A percentile compares a stretch with the other conserved stretches of the same genome.
Conservation (phyloP, 2,797 vertebrate species). For the Chelidonichthys spinosus region DNA sequence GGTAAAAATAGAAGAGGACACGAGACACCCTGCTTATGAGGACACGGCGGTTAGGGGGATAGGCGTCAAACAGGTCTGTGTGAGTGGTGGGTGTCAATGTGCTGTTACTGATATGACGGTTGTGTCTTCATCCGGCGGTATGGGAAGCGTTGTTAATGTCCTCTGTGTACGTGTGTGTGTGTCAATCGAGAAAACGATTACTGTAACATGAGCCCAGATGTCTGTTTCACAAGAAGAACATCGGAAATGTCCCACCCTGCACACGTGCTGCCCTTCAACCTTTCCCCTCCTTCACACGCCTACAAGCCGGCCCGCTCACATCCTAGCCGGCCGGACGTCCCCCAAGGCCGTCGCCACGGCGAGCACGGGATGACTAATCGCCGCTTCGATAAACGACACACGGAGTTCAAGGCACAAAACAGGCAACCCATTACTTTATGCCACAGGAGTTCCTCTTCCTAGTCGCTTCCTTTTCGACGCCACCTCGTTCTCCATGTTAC, state of each 20-base stretch:
- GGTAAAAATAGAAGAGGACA: conserved; percentile 84
- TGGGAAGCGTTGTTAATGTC: conserved; percentile 64
- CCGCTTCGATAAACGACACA: conserved; percentile 35
- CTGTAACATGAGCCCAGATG: conserved; percentile 57
- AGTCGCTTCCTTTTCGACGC: conserved; percentile 51
- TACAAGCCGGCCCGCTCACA: conserved; percentile 34
- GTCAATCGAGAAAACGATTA: conserved; percentile 66
- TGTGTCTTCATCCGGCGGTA: conserved; percentile 65
- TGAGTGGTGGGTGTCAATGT: conserved; percentile 68
- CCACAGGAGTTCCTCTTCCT: conserved; percentile 56
- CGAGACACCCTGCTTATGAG: conserved; percentile 74
- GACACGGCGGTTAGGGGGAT: conserved; percentile 54
- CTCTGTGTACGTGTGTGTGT: conserved; percentile 34
- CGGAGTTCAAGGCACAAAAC: conserved; percentile 70
- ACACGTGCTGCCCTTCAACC: conserved; percentile 44
- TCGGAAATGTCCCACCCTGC: conserved; percentile 70
- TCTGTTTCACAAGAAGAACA: conserved; percentile 64
- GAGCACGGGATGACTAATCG: not conserved
- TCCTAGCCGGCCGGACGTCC: conserved; percentile 33
- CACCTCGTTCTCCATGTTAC: conserved; percentile 29
- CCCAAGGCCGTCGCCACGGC: conserved; percentile 32
- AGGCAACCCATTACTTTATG: conserved; percentile 50
- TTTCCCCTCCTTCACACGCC: conserved; percentile 23
- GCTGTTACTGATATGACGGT: conserved; percentile 73
- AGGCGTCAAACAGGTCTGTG: conserved; percentile 60